A percentile compares a stretch with the other conserved stretches of the same genome.
phyloP scores from a whole-genome alignment of 2,113 vertebrate genomes.

The Perccottus glenii region DNA sequence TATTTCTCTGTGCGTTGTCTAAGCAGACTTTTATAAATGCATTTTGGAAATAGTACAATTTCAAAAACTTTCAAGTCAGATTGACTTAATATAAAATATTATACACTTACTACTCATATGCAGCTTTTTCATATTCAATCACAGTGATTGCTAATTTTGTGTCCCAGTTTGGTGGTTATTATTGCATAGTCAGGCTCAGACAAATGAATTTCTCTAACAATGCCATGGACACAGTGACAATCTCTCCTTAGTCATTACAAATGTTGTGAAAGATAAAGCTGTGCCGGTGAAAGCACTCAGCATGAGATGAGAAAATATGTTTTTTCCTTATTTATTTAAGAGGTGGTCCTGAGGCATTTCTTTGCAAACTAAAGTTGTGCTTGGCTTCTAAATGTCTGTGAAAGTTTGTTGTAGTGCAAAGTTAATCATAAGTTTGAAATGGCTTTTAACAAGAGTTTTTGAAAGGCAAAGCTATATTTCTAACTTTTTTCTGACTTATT shows the following conservation, averaged over 20 bases:
- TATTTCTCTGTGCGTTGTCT: neutral
- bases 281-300: neutral
- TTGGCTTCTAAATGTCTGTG: too few species aligned
- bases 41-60: neutral
- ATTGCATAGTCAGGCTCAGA: neutral
- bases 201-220: neutral
- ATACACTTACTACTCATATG: neutral
- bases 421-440: too few species aligned
- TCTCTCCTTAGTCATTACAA: too few species aligned
- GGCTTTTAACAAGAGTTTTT: too few species aligned
- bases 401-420: too few species aligned
- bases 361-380: too few species aligned
- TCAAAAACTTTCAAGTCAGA: neutral
- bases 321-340: neutral
- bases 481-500: too few species aligned
- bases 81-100: neutral
- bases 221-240: neutral
- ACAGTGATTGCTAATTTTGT: neutral
- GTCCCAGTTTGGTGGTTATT: neutral
- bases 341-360: too few species aligned
- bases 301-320: neutral
- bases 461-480: neutral
- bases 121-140: neutral
- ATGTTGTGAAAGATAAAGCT: neutral
- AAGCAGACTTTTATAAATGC: neutral